Conservation (phyloP, 2,888 invertebrate species). For the Pyrochroa serraticornis region DNA sequence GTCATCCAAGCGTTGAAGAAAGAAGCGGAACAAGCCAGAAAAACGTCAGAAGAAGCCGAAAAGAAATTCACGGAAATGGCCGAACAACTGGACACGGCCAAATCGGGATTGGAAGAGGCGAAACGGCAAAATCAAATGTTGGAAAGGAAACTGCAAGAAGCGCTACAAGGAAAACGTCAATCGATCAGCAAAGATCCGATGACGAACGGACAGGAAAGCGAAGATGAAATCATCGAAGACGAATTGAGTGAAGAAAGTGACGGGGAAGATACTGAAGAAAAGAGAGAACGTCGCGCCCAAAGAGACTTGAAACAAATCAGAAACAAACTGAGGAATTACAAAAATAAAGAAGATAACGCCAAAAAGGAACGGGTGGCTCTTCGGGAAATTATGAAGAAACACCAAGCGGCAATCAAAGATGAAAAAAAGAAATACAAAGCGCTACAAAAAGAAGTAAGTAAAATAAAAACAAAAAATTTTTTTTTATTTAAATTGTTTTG, state of each 20-base stretch:
- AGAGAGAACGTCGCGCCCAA: conserved; percentile 64
- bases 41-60: conserved; percentile 80
- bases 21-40: conserved; percentile 78
- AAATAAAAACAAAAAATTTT: not conserved
- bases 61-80: conserved; percentile 78
- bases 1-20: conserved; percentile 72
- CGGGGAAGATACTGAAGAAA: conserved; percentile 71
- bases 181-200: conserved; percentile 40
- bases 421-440: conserved; percentile 84
- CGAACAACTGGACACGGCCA: conserved; percentile 76
- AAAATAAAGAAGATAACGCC: conserved; percentile 73
- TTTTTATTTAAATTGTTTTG: too few species aligned
- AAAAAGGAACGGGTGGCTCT: conserved; percentile 79
- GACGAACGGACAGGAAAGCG: conserved; percentile 62
- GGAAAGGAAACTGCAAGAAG: conserved; percentile 77
- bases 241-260: conserved; percentile 68
- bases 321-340: conserved; percentile 61
- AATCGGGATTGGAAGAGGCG: conserved; percentile 79
- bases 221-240: conserved; percentile 56
- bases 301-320: conserved; percentile 72
- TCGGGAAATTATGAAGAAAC: conserved; percentile 81
- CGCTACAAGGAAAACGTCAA: conserved; percentile 56
- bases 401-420: conserved; percentile 76
- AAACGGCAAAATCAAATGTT: conserved; percentile 77
- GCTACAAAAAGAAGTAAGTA: conserved; percentile 78